Conservation (phyloP, 2,113 vertebrate genomes). For the Piaya cayana region DNA sequence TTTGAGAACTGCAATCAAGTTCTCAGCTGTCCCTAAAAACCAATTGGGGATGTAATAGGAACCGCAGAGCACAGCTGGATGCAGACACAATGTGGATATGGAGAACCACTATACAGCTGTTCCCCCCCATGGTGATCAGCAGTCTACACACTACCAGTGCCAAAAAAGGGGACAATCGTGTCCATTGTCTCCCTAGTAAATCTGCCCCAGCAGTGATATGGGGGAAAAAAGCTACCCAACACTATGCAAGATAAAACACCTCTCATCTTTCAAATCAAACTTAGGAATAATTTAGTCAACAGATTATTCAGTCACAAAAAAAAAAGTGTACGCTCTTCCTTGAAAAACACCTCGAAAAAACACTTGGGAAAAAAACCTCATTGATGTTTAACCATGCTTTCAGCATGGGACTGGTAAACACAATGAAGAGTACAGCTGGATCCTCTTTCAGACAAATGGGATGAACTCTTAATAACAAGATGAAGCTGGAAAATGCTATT, state of each 20-base stretch:
- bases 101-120: background rate
- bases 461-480: background rate
- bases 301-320: background rate
- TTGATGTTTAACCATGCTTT: background rate
- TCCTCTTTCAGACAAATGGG: background rate
- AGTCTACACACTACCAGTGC: accelerated
- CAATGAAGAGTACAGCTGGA: background rate
- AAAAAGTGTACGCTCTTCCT: background rate
- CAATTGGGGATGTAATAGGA: background rate
- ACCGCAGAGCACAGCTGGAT: background rate
- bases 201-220: background rate
- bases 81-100: background rate
- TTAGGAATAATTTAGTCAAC: background rate
- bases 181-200: background rate
- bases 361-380: background rate
- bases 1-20: background rate
- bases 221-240: background rate
- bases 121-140: background rate
- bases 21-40: background rate
- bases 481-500: conserved; percentile 15
- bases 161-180: background rate
- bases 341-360: too few relatives aligned
- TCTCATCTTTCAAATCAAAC: background rate
- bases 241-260: background rate
- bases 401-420: background rate